A percentile compares a stretch with the other conserved stretches of the same genome.
Conservation (phyloP, 2,113 vertebrate genomes). For the Carollia perspicillata region DNA sequence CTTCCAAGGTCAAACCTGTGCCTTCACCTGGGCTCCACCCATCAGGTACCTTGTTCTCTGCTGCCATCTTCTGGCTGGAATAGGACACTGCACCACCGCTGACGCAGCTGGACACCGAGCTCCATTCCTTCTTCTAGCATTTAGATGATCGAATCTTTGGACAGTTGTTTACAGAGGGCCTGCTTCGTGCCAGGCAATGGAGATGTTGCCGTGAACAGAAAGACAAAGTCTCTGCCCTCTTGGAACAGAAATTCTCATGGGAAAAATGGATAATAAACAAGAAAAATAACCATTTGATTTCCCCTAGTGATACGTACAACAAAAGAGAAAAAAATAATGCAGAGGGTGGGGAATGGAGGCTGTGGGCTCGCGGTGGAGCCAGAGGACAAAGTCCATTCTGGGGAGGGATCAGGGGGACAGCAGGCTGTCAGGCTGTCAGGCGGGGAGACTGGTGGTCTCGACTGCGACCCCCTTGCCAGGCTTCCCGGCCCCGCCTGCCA, state of each 20-base stretch:
- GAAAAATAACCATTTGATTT: not conserved
- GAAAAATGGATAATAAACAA: not conserved
- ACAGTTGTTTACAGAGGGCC: not conserved
- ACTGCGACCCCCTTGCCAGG: not conserved
- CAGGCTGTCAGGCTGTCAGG: not conserved
- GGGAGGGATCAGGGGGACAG: too few relatives aligned
- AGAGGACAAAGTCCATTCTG: not conserved
- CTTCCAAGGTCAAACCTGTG: not conserved
- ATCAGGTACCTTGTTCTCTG: constrained; percentile 75
- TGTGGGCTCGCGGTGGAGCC: not conserved
- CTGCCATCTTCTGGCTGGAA: constrained; percentile 66
- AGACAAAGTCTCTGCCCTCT: not conserved
- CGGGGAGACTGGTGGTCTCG: accelerated
- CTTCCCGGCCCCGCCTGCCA: not conserved
- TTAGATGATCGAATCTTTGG: not conserved
- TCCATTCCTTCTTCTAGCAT: not conserved
- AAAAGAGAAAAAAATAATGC: not conserved
- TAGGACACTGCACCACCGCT: not conserved
- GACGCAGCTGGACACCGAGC: accelerated
- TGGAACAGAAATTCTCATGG: not conserved
- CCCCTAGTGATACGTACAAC: not conserved
- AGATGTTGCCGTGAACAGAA: not conserved
- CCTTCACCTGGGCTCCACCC: constrained; percentile 65
- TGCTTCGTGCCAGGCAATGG: not conserved
- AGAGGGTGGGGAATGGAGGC: not conserved